Evolutionary conservation across 2,888 invertebrate species (phyloP), one percentile per base, ranked within the genome.

Genomic region (Agriopis leucophaearia): DNA sequence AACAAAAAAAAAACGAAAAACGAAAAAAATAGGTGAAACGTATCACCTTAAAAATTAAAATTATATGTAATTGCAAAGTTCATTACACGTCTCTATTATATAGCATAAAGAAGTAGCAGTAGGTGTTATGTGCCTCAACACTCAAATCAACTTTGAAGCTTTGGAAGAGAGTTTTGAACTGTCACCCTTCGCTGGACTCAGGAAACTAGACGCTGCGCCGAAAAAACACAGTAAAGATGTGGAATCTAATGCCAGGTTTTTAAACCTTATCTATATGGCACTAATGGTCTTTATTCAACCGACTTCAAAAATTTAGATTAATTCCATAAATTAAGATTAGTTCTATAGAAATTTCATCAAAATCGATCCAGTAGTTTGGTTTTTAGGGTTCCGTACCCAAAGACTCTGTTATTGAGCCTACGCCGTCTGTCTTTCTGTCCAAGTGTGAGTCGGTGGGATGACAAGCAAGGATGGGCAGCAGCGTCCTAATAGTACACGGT

Each of bases 101-200:
- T 73, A 94, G 94, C 85, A 88, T 48, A 92, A 92, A 15, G 94
- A 94, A 70, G 63, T 88, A 13, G 95, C 95, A 0, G 94, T 95
- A 1, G 96, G 95, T 0, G 93, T 96, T 7, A 92, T 96, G 89
- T 94, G 94, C 66, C 84, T 96, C 0, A 96, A 95, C 77, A 92
- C 94, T 3, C 88, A 86, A 47, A 93, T 96, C 9, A 95, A 96
- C 80, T 94, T 94, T 72, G 94, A 95, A 36, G 78, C 93, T 0
- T 82, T 96, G 47, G 95, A 95, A 75, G 94, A 95, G 59, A 92
- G 94, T 66, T 96, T 95, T 76, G 95, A 96, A 69, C 81, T 96
- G 38, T 89, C 89, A 0, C 94, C 95, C 0, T 96, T 94, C 81
- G 91, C 92, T 42, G 95, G 95, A 0, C 85, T 96, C 2, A 80